These are phyloP conservation scores for Euleptes europaea DNA, from an alignment of 2,113 vertebrate species.

Conservation along the genomic window DNA sequence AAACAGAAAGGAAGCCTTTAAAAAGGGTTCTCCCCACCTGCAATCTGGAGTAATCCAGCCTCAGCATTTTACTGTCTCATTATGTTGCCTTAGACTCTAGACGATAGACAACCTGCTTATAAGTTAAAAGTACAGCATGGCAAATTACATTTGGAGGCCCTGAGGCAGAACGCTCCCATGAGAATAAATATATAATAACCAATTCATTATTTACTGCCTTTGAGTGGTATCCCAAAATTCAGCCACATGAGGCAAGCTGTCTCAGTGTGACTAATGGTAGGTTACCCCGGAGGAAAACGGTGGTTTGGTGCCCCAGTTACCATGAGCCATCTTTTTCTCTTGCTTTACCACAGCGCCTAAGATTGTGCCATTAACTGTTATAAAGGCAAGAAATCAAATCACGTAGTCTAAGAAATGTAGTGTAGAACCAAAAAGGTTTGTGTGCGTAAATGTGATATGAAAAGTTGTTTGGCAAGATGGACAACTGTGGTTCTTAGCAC, in stretches of 20 bases:
- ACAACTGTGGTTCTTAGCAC: neutral
- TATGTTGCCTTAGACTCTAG: too few relatives aligned
- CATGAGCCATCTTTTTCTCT: neutral
- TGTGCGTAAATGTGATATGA: neutral
- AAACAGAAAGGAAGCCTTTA: too few relatives aligned
- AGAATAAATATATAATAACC: neutral
- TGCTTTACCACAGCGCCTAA: neutral
- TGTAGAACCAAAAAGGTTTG: neutral
- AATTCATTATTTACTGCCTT: neutral
- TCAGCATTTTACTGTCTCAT: too few relatives aligned
- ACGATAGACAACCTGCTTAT: neutral
- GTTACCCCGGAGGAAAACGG: neutral
- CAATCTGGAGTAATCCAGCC: too few relatives aligned
- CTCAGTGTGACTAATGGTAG: neutral
- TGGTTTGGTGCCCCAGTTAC: neutral
- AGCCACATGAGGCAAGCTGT: neutral
- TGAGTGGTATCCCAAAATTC: neutral
- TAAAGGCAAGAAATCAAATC: neutral
- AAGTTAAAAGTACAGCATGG: neutral
- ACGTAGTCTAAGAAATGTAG: neutral
- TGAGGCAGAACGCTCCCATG: neutral
- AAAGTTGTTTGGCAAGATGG: constrained; percentile 15
- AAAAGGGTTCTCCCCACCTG: too few relatives aligned
- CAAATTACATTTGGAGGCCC: neutral
- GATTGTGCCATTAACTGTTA: neutral